Percentiles rank a stretch among this genome's conserved stretches.
These are phyloP conservation scores for Mystacornis crossleyi DNA, from an alignment of 2,113 vertebrate genomes.

Conservation along the genomic window DNA sequence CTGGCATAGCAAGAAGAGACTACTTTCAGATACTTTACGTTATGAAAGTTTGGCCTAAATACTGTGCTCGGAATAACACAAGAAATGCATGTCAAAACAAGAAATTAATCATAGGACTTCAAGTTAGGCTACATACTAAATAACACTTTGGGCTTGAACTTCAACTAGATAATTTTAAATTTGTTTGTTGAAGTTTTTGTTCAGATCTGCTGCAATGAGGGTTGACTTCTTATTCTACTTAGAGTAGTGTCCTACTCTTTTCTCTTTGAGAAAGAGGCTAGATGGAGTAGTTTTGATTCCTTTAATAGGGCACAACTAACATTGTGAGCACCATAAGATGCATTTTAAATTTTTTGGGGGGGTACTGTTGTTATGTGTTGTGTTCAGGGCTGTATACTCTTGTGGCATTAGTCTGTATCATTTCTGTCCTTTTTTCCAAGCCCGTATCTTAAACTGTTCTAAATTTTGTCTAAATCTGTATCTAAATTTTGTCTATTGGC, in stretches of 20 bases:
- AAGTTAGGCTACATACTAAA: background rate
- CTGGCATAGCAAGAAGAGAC: background rate
- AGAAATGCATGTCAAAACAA: background rate
- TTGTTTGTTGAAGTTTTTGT: background rate
- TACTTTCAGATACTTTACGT: background rate
- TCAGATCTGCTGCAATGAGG: background rate
- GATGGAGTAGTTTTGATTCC: background rate
- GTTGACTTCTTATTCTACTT: background rate
- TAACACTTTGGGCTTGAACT: background rate
- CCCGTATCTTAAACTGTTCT: background rate
- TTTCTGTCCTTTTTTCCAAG: background rate
- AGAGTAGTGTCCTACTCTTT: background rate
- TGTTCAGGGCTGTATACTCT: background rate
- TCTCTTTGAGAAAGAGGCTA: background rate
- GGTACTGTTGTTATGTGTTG: background rate
- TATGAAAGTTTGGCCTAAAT: background rate
- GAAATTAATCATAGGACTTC: background rate
- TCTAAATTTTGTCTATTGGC: background rate
- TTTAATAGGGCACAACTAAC: background rate
- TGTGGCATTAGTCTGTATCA: background rate
- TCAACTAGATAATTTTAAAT: background rate
- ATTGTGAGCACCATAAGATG: background rate
- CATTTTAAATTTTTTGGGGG: background rate
- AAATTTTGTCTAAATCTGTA: background rate
- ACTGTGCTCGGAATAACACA: background rate